Evolutionary conservation across 1,140 invertebrate genomes (phyloP).

Genomic region (Hyposmocoma kahamanoa): DNA sequence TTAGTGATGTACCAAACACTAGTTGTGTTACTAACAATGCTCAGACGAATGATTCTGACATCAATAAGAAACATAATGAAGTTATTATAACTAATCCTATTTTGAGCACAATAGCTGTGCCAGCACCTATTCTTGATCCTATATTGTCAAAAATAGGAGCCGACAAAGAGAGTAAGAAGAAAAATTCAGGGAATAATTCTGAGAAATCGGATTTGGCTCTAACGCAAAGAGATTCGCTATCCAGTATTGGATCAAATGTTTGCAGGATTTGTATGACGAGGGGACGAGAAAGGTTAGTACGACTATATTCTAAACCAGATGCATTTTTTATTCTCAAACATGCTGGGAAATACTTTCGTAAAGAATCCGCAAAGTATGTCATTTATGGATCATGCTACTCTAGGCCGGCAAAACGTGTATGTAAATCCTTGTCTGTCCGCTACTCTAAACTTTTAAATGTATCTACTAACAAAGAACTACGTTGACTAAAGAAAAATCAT

Average conservation of each 20-base stretch:
- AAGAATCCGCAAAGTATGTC: no score
- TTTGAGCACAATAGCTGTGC: not conserved
- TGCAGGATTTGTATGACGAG: slow-evolving; percentile 68
- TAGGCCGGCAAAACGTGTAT: no score
- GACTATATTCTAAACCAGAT: no score
- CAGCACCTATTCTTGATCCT: slow-evolving; percentile 12
- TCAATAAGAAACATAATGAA: slow-evolving; percentile 24
- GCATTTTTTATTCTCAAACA: no score
- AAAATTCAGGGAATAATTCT: slow-evolving; percentile 39
- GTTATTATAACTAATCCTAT: slow-evolving; percentile 26
- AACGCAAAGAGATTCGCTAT: slow-evolving; percentile 48
- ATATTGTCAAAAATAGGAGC: slow-evolving; percentile 31
- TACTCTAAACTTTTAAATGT: no score
- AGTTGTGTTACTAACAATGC: slow-evolving; percentile 14
- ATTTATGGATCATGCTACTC: no score
- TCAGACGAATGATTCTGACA: slow-evolving; percentile 6
- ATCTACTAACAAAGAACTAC: no score
- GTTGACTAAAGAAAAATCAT: no score
- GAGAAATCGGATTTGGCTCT: slow-evolving; percentile 48
- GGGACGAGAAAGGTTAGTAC: slow-evolving; percentile 62
- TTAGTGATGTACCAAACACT: slow-evolving; percentile 23
- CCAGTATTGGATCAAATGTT: slow-evolving; percentile 66
- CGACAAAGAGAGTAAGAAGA: slow-evolving; percentile 51
- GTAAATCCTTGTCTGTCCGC: no score
- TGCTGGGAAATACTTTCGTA: no score